Evolutionary conservation across 37 sponge, comb jelly and placozoan species (phyloP).

Genomic region (Oopsacas minuta): DNA sequence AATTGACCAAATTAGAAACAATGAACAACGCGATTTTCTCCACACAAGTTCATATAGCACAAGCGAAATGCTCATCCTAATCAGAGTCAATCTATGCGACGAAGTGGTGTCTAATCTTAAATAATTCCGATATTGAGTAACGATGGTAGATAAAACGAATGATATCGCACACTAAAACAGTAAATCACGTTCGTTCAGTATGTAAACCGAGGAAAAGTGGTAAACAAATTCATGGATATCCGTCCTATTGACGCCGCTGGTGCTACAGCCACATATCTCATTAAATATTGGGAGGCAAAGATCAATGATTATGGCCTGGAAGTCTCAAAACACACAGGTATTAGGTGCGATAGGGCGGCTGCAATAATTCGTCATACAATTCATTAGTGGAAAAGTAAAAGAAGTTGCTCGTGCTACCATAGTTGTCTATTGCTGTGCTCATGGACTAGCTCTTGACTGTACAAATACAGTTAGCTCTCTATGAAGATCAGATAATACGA

Average conservation of each 20-base stretch:
- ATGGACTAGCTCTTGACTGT: neutral
- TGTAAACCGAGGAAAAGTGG: neutral
- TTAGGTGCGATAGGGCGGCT: neutral
- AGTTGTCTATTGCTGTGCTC: neutral
- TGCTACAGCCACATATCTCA: neutral
- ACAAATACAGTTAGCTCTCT: neutral
- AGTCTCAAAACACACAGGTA: neutral
- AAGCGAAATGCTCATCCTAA: neutral
- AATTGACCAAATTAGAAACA: too few species aligned
- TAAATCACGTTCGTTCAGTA: neutral
- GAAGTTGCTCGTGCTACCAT: neutral
- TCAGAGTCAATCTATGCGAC: neutral
- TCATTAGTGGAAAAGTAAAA: too few species aligned
- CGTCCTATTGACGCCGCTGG: neutral
- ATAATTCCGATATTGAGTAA: neutral
- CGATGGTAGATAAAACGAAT: neutral
- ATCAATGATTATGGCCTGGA: neutral
- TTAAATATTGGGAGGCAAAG: neutral
- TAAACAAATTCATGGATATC: neutral
- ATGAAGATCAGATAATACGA: neutral
- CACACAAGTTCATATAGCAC: too few species aligned
- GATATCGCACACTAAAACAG: neutral
- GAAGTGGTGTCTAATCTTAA: neutral
- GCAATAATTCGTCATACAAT: too few species aligned
- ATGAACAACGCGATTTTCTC: too few species aligned